These are phyloP conservation scores for Tachypleus tridentatus DNA, from an alignment of 1,140 invertebrate genomes.

Conservation along the genomic window DNA sequence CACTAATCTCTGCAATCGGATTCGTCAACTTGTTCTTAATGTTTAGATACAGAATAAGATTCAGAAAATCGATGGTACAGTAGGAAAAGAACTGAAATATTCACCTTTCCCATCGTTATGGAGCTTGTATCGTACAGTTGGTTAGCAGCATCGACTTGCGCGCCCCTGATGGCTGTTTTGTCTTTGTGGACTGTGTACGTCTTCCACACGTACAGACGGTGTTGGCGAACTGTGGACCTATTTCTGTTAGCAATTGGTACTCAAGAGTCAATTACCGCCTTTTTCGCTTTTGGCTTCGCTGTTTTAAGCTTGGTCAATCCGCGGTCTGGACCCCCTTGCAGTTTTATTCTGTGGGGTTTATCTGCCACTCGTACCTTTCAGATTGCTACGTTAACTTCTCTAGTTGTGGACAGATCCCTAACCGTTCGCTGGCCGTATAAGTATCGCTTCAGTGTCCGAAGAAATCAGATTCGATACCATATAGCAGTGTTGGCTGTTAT, in stretches of 20 bases:
- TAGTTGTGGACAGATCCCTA: constrained; percentile 39
- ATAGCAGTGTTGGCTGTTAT: constrained; percentile 40
- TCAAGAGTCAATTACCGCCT: constrained; percentile 38
- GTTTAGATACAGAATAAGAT: too few species aligned
- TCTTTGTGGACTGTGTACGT: constrained; percentile 29
- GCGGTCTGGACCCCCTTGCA: constrained; percentile 29
- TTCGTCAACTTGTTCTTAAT: too few species aligned
- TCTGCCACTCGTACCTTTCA: constrained; percentile 42
- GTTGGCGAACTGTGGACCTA: constrained; percentile 42
- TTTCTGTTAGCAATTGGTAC: constrained; percentile 40
- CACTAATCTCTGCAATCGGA: too few species aligned
- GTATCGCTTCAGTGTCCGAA: constrained; percentile 37
- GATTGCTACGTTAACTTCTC: constrained; percentile 40
- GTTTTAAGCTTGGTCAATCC: constrained; percentile 39
- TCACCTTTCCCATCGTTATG: constrained; percentile 2
- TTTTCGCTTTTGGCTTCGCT: constrained; percentile 37
- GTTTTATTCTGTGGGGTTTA: constrained; percentile 37
- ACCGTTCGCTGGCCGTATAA: constrained; percentile 37
- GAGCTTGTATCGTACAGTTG: constrained; percentile 21
- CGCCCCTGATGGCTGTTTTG: constrained; percentile 22
- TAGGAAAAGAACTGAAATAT: too few species aligned
- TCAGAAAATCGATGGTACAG: too few species aligned
- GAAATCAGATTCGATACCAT: constrained; percentile 43
- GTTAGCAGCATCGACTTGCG: constrained; percentile 21
- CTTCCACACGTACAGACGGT: constrained; percentile 40